phyloP scores from a whole-genome alignment of 2,888 invertebrate genomes.

The Spodoptera littoralis region DNA sequence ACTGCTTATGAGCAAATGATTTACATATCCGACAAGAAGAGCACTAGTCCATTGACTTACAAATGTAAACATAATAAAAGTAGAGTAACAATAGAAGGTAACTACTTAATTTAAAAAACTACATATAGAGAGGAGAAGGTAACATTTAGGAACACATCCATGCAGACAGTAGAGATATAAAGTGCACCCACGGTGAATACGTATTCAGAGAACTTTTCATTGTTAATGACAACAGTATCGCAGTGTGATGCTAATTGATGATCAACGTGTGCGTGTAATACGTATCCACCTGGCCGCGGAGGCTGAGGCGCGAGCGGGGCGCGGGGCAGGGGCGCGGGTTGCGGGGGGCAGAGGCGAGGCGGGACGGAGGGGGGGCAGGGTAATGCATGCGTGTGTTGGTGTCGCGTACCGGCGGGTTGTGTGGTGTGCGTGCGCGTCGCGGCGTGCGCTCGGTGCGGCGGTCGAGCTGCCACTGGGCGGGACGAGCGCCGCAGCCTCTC shows the following conservation, averaged over 20 bases:
- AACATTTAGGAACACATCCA: constrained; percentile 36
- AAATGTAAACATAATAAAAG: constrained; percentile 15
- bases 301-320: constrained; percentile 28
- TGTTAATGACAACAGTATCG: constrained; percentile 47
- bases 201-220: constrained; percentile 52
- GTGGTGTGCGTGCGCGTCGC: constrained; percentile 78
- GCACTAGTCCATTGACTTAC: constrained; percentile 18
- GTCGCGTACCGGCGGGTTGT: constrained; percentile 86
- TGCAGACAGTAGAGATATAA: constrained; percentile 51
- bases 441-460: constrained; percentile 86
- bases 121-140: constrained; percentile 8
- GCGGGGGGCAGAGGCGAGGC: constrained; percentile 33
- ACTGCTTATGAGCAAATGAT: constrained; percentile 45
- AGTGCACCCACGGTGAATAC: constrained; percentile 56
- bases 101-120: constrained; percentile 22
- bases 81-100: constrained; percentile 7
- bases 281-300: constrained; percentile 74
- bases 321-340: constrained; percentile 34
- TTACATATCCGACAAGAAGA: constrained; percentile 38
- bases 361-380: constrained; percentile 49
- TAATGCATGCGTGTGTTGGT: constrained; percentile 77
- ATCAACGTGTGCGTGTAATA: constrained; percentile 68
- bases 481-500: constrained; percentile 74
- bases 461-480: constrained; percentile 83
- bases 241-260: constrained; percentile 58